A percentile compares a stretch with the other conserved stretches of the same genome.
Conservation (phyloP, 2,888 invertebrate species). For the Portevinia maculata region DNA sequence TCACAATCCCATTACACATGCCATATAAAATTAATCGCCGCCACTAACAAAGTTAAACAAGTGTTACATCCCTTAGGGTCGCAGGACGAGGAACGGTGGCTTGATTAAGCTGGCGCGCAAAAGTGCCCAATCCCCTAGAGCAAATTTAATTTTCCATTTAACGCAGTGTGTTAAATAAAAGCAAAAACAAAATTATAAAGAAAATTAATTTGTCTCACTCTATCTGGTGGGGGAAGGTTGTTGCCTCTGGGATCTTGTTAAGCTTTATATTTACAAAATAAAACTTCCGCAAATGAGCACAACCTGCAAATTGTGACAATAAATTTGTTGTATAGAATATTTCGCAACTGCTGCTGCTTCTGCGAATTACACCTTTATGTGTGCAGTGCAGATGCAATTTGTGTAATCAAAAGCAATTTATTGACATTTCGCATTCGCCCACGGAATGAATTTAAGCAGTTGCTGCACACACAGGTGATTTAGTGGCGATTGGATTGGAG, state of each 20-base stretch:
- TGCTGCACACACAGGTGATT: constrained; percentile 33
- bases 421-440: constrained; percentile 63
- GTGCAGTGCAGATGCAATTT: constrained; percentile 36
- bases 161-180: background rate
- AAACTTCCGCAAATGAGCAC: constrained; percentile 35
- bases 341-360: background rate
- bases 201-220: constrained; percentile 39
- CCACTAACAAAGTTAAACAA: constrained; percentile 59
- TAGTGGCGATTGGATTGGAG: background rate
- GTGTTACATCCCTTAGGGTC: constrained; percentile 34
- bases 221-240: background rate
- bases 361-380: constrained; percentile 22
- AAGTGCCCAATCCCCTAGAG: constrained; percentile 13
- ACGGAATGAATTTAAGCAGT: constrained; percentile 20
- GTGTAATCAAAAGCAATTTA: constrained; percentile 58
- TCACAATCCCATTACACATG: constrained; percentile 58
- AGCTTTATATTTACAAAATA: constrained; percentile 39
- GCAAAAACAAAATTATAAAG: constrained; percentile 8
- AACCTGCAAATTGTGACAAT: constrained; percentile 35
- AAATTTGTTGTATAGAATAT: constrained; percentile 22
- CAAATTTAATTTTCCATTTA: constrained; percentile 50
- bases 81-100: background rate
- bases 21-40: constrained; percentile 56
- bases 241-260: constrained; percentile 7
- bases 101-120: constrained; percentile 23